phyloP scores from a whole-genome alignment of 2,113 vertebrate species.

The Okapia johnstoni region DNA sequence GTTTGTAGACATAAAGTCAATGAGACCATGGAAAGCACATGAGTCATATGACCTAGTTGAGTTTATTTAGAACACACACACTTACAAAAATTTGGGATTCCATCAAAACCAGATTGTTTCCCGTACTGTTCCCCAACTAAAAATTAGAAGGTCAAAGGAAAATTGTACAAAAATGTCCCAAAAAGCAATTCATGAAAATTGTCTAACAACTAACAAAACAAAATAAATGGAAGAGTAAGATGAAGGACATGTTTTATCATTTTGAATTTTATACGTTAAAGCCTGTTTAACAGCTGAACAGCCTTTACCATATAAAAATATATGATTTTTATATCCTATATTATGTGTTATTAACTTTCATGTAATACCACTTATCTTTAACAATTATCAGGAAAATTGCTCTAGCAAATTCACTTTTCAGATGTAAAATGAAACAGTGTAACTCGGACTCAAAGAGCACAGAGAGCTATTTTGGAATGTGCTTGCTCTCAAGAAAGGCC shows the following conservation, averaged over 20 bases:
- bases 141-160: conserved; percentile 48
- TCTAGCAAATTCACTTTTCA: not conserved
- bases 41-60: conserved; percentile 69
- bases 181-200: conserved; percentile 21
- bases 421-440: not conserved
- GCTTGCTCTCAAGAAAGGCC: conserved; percentile 36
- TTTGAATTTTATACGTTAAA: not conserved
- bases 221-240: not conserved
- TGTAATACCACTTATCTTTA: not conserved
- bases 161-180: conserved; percentile 11
- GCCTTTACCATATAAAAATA: not conserved
- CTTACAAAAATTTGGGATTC: conserved; percentile 38
- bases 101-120: conserved; percentile 67
- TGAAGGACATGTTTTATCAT: not conserved
- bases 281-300: not conserved
- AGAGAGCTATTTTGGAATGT: conserved; percentile 36
- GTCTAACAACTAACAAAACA: conserved; percentile 31
- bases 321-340: not conserved
- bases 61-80: conserved; percentile 70
- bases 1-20: conserved; percentile 46
- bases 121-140: conserved; percentile 32
- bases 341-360: not conserved
- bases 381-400: not conserved
- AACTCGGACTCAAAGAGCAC: not conserved
- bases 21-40: conserved; percentile 60